phyloP scores from a whole-genome alignment of 2,888 invertebrate genomes.

The Bellardia pandia region DNA sequence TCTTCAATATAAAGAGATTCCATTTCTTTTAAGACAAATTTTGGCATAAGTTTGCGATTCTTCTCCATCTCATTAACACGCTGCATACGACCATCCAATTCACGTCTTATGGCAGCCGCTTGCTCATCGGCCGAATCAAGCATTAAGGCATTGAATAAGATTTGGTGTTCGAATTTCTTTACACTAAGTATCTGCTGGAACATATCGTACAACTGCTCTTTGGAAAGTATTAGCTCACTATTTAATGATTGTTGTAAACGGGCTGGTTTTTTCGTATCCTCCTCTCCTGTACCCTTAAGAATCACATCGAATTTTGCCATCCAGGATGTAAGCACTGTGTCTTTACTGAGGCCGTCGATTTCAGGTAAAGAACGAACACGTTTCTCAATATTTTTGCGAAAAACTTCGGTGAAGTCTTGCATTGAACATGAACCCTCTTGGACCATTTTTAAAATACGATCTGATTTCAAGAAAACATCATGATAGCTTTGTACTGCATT shows the following conservation, averaged over 20 bases:
- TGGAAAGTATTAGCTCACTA: conserved; percentile 97
- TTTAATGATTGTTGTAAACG: conserved; percentile 95
- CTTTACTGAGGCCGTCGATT: conserved; percentile 99
- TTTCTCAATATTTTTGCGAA: conserved; percentile 99
- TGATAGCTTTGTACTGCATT: conserved; percentile 98
- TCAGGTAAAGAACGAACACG: conserved; percentile 98
- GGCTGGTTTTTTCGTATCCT: conserved; percentile 93
- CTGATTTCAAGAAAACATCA: conserved; percentile 98
- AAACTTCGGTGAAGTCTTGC: conserved; percentile 99
- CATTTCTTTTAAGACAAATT: conserved; percentile 99
- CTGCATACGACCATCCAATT: conserved; percentile 98
- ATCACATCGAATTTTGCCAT: conserved; percentile 99
- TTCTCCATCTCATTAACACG: conserved; percentile 98
- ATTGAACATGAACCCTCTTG: conserved; percentile 99
- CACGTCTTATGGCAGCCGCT: conserved; percentile 99
- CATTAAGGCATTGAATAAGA: conserved; percentile 98
- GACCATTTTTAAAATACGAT: conserved; percentile 98
- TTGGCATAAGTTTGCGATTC: conserved; percentile 98
- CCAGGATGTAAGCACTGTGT: conserved; percentile 99
- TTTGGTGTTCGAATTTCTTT: conserved; percentile 99
- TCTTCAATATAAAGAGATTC: conserved; percentile 99
- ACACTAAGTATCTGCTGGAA: conserved; percentile 99
- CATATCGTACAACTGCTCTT: conserved; percentile 99
- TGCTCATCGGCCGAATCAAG: conserved; percentile 99
- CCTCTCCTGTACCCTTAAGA: conserved; percentile 95